phyloP scores from a whole-genome alignment of 1,140 invertebrate genomes.

The Bombus pyrosoma region DNA sequence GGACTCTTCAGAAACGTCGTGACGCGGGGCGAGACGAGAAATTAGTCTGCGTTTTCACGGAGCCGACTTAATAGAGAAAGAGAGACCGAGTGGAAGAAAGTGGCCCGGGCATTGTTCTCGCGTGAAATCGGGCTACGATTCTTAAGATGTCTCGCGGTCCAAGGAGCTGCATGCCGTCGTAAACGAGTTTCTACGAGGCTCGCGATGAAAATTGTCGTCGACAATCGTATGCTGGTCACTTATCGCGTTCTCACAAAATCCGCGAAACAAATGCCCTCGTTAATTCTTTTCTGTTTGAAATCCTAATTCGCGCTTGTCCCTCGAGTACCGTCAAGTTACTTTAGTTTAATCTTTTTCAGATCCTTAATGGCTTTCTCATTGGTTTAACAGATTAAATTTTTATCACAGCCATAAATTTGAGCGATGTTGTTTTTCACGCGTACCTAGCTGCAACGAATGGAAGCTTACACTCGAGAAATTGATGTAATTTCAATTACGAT shows the following conservation, averaged over 20 bases:
- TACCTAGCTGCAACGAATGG: not conserved
- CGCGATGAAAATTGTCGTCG: conserved; percentile 35
- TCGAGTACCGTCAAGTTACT: not conserved
- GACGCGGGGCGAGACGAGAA: conserved; percentile 52
- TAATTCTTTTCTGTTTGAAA: not conserved
- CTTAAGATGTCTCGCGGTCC: conserved; percentile 49
- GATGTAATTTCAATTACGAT: not conserved
- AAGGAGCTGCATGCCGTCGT: not conserved
- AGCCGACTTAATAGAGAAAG: conserved; percentile 51
- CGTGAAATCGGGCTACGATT: conserved; percentile 42
- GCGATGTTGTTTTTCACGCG: not conserved
- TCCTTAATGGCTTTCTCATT: too few species aligned
- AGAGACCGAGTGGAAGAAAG: conserved; percentile 32
- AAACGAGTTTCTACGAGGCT: conserved; percentile 26
- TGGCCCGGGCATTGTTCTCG: conserved; percentile 55
- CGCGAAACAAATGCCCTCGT: not conserved
- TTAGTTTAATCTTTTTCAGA: too few species aligned
- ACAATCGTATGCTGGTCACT: conserved; percentile 22
- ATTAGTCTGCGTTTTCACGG: conserved; percentile 64
- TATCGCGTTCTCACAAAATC: not conserved
- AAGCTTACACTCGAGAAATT: not conserved
- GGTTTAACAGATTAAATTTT: not conserved
- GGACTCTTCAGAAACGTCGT: conserved; percentile 38
- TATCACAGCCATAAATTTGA: not conserved
- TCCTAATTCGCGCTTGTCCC: not conserved